phyloP scores from a whole-genome alignment of 2,888 invertebrate genomes.

The Rhyacophila evoluta region DNA sequence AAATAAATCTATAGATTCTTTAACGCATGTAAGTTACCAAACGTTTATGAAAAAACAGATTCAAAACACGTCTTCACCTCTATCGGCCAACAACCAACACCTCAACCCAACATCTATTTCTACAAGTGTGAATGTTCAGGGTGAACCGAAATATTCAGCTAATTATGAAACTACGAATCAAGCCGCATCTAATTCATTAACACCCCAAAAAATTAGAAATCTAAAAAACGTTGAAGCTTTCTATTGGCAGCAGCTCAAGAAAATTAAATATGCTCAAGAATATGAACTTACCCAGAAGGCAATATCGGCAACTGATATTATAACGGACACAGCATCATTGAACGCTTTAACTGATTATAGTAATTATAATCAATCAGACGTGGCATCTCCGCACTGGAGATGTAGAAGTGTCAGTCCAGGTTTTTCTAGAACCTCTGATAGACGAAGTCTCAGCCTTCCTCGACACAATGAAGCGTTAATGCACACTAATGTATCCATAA shows the following conservation, averaged over 20 bases:
- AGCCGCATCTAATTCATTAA: slow-evolving; percentile 29
- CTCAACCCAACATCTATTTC: neutral
- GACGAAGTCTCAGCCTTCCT: slow-evolving; percentile 63
- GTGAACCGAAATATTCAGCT: neutral
- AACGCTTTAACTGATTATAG: neutral
- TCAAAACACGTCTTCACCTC: slow-evolving; percentile 39
- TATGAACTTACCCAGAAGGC: slow-evolving; percentile 63
- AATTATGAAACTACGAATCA: neutral
- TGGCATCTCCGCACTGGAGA: slow-evolving; percentile 56
- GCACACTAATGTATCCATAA: neutral
- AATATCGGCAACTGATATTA: slow-evolving; percentile 36
- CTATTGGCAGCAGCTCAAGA: slow-evolving; percentile 77
- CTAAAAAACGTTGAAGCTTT: slow-evolving; percentile 74
- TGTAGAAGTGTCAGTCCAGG: slow-evolving; percentile 65
- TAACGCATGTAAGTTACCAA: slow-evolving; percentile 49
- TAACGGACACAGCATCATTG: neutral
- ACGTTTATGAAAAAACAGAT: neutral
- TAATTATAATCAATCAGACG: neutral
- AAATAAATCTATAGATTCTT: slow-evolving; percentile 51
- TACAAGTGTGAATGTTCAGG: neutral
- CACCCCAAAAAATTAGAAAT: slow-evolving; percentile 69
- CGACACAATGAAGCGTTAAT: slow-evolving; percentile 53
- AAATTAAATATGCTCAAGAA: slow-evolving; percentile 74
- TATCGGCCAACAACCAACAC: slow-evolving; percentile 26
- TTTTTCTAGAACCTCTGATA: slow-evolving; percentile 57